Percentiles rank a stretch among this genome's conserved stretches.
These are phyloP conservation scores for Pelmatolapia mariae DNA, from an alignment of 2,113 vertebrate genomes.

Conservation along the genomic window DNA sequence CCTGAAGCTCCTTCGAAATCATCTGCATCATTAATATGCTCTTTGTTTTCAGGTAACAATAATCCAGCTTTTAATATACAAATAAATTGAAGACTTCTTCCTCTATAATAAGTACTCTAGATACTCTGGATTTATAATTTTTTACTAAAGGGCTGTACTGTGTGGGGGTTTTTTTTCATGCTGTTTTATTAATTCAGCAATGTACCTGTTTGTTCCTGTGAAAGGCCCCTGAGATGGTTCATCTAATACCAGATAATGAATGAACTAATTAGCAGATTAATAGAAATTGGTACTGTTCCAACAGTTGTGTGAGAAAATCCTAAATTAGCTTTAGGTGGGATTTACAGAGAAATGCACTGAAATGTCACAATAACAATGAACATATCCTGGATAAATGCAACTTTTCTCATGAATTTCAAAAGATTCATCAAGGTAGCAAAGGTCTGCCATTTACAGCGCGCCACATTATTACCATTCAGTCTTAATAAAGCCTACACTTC, in stretches of 20 bases:
- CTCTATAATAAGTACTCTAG: neutral
- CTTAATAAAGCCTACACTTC: neutral
- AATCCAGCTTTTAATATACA: neutral
- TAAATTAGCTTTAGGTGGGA: neutral
- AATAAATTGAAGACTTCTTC: neutral
- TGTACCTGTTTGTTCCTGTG: neutral
- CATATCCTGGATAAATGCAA: neutral
- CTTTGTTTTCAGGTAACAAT: neutral
- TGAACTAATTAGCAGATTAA: neutral
- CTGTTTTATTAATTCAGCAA: neutral
- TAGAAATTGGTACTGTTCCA: neutral
- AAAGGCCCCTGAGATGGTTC: neutral
- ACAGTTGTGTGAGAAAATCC: neutral
- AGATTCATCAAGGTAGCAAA: neutral
- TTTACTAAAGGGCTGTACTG: neutral
- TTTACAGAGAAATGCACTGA: neutral
- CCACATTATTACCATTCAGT: neutral
- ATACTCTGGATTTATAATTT: neutral
- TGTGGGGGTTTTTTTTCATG: accelerated
- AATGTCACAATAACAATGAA: neutral
- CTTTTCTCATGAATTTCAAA: neutral
- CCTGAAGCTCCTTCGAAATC: neutral
- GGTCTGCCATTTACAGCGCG: neutral
- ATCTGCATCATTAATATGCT: neutral
- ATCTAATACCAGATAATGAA: neutral